Evolutionary conservation across 35 echinoderm and acorn worm genomes (phyloP), one percentile per base, ranked within the genome.

Genomic region (Holothuria glaberrima): DNA sequence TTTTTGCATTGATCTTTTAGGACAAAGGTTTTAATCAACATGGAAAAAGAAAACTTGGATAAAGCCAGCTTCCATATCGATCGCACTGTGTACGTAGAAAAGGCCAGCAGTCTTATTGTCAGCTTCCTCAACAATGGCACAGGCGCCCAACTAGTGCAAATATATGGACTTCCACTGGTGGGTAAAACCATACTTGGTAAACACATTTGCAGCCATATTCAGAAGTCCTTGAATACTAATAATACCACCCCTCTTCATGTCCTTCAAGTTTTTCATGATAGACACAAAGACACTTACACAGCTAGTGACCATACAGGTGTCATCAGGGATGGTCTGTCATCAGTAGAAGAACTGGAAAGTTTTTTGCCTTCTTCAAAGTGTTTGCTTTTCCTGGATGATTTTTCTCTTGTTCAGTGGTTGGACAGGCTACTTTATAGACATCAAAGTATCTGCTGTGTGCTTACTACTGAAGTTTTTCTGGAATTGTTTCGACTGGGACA

Each of bases 81-180:
- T 45, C 32, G 77, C 25, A 52, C 77, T 19, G 52, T 13, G 27
- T 35, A 81, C n/a, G 21, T 44, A 26, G 13, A 4, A 13, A 30
- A 81, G 41, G 77, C 77, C 52, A 58, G 44, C 44, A 45, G 27
- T 45, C 9, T 7, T 29, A n/a, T 81, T 14, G 16, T 50, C 4
- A 17, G 27, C 16, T 81, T 81, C 77, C 44, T 81, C 0, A 12
- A 81, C 18, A 22, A 50, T 52, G 44, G 29, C n/a, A 81, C 18
- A 5, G 77, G 77, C 22, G 29, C 41, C 4, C 34, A 45, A 50
- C 45, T 81, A 14, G 44, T 81, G 18, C 44, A 81, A 44, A 50
- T 81, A 24, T 81, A 24, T 30, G 77, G 77, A 27, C 22, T 81
- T 13, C 77, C 77, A 10, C 45, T 81, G 12, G 44, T 81, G 41